A percentile compares a stretch with the other conserved stretches of the same genome.
Conservation (phyloP, 1,140 invertebrate species). For the Orchestia grillus region DNA sequence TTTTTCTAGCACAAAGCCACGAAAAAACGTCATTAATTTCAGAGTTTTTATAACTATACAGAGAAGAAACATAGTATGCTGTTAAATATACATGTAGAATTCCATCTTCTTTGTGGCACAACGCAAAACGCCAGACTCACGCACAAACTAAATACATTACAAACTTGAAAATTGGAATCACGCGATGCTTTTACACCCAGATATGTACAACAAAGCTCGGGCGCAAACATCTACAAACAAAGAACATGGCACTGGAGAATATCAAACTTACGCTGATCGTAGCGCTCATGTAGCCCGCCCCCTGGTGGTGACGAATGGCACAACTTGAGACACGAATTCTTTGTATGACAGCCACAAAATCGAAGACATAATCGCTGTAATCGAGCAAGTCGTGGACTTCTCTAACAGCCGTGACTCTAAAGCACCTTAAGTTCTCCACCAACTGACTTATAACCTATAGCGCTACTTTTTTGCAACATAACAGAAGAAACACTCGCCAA, state of each 20-base stretch:
- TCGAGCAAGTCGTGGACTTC: too few relatives aligned
- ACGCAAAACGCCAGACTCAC: too few relatives aligned
- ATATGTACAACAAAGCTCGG: background rate
- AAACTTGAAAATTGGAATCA: background rate
- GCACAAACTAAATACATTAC: background rate
- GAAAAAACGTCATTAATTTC: too few relatives aligned
- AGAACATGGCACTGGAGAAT: background rate
- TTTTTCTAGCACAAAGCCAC: background rate
- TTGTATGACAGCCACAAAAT: background rate
- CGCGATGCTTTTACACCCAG: background rate
- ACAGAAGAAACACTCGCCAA: too few relatives aligned
- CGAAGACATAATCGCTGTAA: background rate
- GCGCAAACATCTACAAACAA: background rate
- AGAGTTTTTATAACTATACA: too few relatives aligned
- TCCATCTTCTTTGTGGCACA: too few relatives aligned
- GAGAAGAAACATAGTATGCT: too few relatives aligned
- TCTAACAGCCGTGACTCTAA: too few relatives aligned
- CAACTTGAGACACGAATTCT: background rate
- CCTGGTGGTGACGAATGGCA: slow-evolving; percentile 1
- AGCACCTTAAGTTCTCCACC: too few relatives aligned
- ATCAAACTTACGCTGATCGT: slow-evolving; percentile 41
- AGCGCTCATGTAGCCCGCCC: slow-evolving; percentile 34
- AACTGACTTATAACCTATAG: too few relatives aligned
- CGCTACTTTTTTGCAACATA: too few relatives aligned
- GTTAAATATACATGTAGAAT: too few relatives aligned